Base-by-base conservation (phyloP, 2,113 vertebrate species). In the Verasper variegatus region DNA sequence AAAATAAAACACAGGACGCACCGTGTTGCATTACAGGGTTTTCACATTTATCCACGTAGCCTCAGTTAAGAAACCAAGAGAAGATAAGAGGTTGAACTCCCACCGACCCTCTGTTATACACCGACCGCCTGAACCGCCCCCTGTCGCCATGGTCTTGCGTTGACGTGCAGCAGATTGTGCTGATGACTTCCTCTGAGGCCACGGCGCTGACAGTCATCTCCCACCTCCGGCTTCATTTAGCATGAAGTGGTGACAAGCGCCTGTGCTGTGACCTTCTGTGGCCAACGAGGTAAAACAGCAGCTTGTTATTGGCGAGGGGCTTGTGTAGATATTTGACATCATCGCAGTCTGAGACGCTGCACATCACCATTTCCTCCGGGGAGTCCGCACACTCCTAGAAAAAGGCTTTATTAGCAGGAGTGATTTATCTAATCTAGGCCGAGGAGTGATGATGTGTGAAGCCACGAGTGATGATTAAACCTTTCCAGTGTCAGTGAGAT, bases 351-450 rank as follows among this genome's bases (percentile, higher is more conserved):
- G 64, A 65, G 74, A 57, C 68, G 49, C 56, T 5, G 27, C 35
- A 55, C 57, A 86, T 85, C 72, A 51, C 20, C 2, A 61, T 81
- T 77, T 82, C 75, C 64, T 77, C 58, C 11, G 67, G 83, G 83
- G 82, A 83, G 64, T 74, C 77, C 68, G 59, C 61, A 78, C 65
- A 81, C 73, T 82, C 75, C 74, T 37, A 14, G 55, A 71, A 78
- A 71, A 78, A 79, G 66, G 68, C 83, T 82, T 82, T 76, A 87
- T 83, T 86, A 78, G 83, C 84, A 78, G 62, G 55, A 72, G 74
- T 83, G 87, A 91, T 88, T 87, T 83, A 88, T 87, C 65, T 79
- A 67, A 81, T 79, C 68, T 70, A 68, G 62, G 80, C 72, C 7
- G 57, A 66, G 26, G 72, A 52, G 78, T 60, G 58, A 63, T 80